Evolutionary conservation across 2,113 vertebrate species (phyloP), one percentile per base, ranked within the genome.

Genomic region (Chauna torquata): DNA sequence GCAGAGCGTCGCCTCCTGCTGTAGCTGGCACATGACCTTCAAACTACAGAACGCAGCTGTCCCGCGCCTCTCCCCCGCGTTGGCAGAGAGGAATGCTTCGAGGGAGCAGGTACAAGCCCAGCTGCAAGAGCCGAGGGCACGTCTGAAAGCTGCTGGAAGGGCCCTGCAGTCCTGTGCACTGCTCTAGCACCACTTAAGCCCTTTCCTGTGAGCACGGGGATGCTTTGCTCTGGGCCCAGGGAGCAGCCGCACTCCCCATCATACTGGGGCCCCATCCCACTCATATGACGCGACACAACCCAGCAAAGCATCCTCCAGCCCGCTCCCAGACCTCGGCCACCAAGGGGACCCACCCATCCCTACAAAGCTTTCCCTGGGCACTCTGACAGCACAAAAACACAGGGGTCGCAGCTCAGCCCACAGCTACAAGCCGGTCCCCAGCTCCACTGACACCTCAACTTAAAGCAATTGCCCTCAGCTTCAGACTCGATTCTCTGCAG

Each of bases 251-350:
- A 0, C 32, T 65, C 34, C 8, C 75, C 65, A 16, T 32, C 62
- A 0, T 50, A 34, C 8, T 24, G 2, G 1, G 4, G 25, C 42
- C 50, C 57, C 0, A 3, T 40, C 36, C 59, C 3, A 0, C 68
- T 11, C 11, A 25, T 11, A 3, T 2, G 36, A 25, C 4, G 20
- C 4, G 52, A 5, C 12, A 55, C 8, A 6, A 16, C 24, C 55
- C 57, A 16, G 55, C 80, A 52, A 36, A 64, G 69, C 65, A 0
- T 2, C 1, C 1, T 34, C 30, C 82, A 36, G 7, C 20, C 68
- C 22, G 4, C 47, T 11, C 40, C 59, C 65, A 54, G 20, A 27
- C 13, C 61, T 38, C 82, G 27, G 79, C 42, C 76, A 10, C 54
- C 25, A 5, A 20, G 22, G 54, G 68, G 36, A 62, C 36, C 13